phyloP scores from a whole-genome alignment of 1,140 invertebrate genomes.

The Neodiprion virginianus region DNA sequence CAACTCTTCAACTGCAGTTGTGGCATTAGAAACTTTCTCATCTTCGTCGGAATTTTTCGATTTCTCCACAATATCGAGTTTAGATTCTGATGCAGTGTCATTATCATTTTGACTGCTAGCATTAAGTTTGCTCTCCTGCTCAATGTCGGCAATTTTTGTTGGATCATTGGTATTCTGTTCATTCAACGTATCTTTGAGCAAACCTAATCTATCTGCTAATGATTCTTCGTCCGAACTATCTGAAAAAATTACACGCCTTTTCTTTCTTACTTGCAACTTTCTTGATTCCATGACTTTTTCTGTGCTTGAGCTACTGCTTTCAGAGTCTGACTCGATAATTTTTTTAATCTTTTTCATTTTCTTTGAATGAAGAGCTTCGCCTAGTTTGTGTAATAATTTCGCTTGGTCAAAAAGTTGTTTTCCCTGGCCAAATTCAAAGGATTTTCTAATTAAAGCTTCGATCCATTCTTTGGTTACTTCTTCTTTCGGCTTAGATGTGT shows the following conservation, averaged over 20 bases:
- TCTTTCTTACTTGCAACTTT: conserved; percentile 35
- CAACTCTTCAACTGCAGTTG: conserved; percentile 17
- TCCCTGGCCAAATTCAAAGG: conserved; percentile 40
- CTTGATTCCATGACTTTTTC: conserved; percentile 30
- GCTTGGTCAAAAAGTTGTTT: conserved; percentile 43
- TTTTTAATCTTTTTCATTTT: conserved; percentile 45
- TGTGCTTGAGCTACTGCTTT: conserved; percentile 37
- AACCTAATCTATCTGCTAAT: conserved; percentile 34
- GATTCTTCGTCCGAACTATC: conserved; percentile 53
- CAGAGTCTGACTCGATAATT: conserved; percentile 44
- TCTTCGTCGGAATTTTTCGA: conserved; percentile 3
- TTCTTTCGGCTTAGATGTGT: conserved; percentile 14
- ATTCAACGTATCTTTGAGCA: conserved; percentile 11
- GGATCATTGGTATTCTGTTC: conserved; percentile 18
- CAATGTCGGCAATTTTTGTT: conserved; percentile 4
- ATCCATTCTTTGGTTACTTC: conserved; percentile 35
- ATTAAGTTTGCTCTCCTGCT: conserved; percentile 10
- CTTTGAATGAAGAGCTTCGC: conserved; percentile 36
- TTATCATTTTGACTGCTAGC: background rate
- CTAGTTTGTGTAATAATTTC: conserved; percentile 38
- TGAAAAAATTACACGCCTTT: conserved; percentile 43
- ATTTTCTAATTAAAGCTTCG: conserved; percentile 41
- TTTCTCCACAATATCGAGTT: background rate
- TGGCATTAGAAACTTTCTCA: background rate
- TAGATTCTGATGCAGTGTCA: background rate